phyloP scores from a whole-genome alignment of 2,888 invertebrate species.

The Troides aeacus region DNA sequence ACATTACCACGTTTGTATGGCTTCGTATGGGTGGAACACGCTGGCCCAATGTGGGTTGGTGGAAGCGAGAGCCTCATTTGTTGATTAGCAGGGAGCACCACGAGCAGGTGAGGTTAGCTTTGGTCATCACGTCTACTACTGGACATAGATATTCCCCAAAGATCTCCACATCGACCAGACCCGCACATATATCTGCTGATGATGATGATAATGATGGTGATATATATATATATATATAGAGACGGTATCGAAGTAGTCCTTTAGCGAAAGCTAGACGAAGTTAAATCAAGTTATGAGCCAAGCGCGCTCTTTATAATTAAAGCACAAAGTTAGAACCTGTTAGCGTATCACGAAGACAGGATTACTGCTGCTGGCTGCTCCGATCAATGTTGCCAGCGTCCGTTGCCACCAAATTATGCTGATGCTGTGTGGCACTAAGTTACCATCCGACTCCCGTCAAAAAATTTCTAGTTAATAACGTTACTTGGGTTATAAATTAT shows the following conservation, averaged over 20 bases:
- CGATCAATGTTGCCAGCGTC: neutral
- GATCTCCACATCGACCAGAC: no score
- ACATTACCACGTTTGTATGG: no score
- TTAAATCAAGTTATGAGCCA: conserved; percentile 17
- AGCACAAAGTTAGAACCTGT: conserved; percentile 13
- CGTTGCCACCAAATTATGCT: neutral
- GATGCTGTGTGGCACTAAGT: neutral
- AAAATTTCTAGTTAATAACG: no score
- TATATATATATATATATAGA: neutral
- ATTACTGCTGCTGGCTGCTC: conserved; percentile 1
- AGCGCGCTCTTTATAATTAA: conserved; percentile 4
- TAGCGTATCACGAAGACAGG: conserved; percentile 11
- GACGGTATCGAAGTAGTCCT: neutral
- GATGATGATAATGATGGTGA: no score
- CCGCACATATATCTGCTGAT: no score
- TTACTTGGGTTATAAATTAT: no score
- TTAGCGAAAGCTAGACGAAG: neutral
- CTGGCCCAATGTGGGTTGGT: no score
- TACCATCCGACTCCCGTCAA: no score
- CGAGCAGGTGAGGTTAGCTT: neutral
- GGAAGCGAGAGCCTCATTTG: no score
- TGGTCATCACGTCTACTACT: neutral
- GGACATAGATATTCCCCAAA: no score
- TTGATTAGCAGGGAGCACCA: no score
- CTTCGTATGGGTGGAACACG: no score